These are phyloP conservation scores for Aselliscus stoliczkanus DNA, from an alignment of 2,797 vertebrate genomes.

Conservation along the genomic window DNA sequence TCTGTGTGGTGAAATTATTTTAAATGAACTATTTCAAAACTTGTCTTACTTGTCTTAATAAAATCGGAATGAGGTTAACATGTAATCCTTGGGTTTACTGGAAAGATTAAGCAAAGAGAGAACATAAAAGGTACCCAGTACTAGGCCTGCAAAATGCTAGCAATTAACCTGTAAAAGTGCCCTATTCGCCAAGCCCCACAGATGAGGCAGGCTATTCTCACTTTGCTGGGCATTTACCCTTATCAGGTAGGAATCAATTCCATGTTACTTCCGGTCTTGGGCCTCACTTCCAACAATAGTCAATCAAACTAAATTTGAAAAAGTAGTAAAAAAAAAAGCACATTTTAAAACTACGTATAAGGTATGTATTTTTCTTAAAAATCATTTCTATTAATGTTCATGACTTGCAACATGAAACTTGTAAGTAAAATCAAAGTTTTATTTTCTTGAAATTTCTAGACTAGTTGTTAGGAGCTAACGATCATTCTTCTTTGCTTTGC, in stretches of 20 bases:
- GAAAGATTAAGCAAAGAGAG: background rate
- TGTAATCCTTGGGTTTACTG: background rate
- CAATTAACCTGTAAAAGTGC: too few relatives aligned
- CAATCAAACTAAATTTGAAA: background rate
- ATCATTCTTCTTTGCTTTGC: background rate
- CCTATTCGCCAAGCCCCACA: background rate
- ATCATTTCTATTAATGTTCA: background rate
- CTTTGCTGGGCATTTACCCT: background rate
- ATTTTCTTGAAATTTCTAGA: background rate
- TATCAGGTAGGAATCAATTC: background rate
- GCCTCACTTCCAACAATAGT: background rate
- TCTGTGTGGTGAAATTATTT: background rate
- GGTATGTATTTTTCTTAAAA: background rate
- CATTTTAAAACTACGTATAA: background rate
- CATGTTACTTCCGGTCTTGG: background rate
- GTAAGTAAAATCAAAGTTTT: background rate
- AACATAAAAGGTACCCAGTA: background rate
- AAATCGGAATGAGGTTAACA: background rate
- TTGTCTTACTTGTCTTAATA: background rate
- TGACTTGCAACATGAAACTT: background rate
- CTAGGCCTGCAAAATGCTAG: too few relatives aligned
- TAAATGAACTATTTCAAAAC: background rate
- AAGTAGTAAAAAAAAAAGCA: background rate
- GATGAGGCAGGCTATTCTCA: fast-evolving
- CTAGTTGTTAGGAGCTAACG: background rate